Evolutionary conservation across 2,888 invertebrate species (phyloP), one percentile per base, ranked within the genome.

Genomic region (Bibio marci): DNA sequence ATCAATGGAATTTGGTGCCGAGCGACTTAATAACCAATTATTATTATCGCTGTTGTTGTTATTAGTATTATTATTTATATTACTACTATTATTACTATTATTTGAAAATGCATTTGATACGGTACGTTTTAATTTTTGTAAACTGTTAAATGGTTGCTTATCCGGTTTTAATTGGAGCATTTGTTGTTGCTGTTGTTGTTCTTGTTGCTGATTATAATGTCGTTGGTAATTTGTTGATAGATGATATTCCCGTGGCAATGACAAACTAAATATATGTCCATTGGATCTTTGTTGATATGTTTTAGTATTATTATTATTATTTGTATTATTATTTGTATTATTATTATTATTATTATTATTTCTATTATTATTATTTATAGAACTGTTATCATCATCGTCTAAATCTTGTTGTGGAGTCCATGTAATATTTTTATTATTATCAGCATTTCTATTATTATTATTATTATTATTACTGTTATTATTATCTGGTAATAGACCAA

Each of bases 321-420:
- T n/a, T n/a, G n/a, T n/a, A n/a, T n/a, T n/a, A n/a, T n/a, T n/a
- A n/a, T n/a, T n/a, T n/a, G n/a, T n/a, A n/a, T n/a, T n/a, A n/a
- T n/a, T n/a, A n/a, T n/a, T n/a, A n/a, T n/a, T n/a, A n/a, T n/a
- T n/a, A 35, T 56, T 52, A 13, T 58, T 58, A 26, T 40, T 39
- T 11, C 31, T 32, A 15, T 34, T 40, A 17, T 26, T 31, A 26
- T 32, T 40, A 13, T 38, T 17, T 36, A 37, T 14, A 57, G 59
- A 42, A 19, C 34, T 32, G 15, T 41, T 42, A 34, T 45, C 39
- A 41, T 78, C 78, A 4, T 76, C 79, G 28, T 71, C 76, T n/a
- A 87, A 66, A 57, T 87, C 87, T 55, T 86, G 85, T 50, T 86
- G 82, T 0, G 87, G 86, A 1, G 85, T 86, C 87, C 86, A 87